These are phyloP conservation scores for Tetraodon nigroviridis DNA, from an alignment of 2,113 vertebrate species.

Conservation along the genomic window DNA sequence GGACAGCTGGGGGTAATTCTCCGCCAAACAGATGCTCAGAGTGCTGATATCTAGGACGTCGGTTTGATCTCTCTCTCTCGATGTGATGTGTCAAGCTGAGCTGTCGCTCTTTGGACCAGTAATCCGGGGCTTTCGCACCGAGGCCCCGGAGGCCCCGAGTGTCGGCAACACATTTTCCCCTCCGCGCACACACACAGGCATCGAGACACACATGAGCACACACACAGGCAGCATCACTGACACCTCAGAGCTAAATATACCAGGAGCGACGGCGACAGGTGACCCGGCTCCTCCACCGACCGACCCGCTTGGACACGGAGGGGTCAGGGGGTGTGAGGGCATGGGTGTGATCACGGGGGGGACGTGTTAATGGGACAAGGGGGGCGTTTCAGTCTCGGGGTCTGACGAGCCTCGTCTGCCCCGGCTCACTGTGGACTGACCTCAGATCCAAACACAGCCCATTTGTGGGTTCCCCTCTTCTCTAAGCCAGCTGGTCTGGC, in stretches of 20 bases:
- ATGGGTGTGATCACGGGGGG: constrained; percentile 11
- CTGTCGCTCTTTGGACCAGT: constrained; percentile 34
- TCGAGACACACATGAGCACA: constrained; percentile 23
- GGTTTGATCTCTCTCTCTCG: constrained; percentile 50
- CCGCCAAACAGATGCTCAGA: constrained; percentile 50
- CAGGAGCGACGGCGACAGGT: constrained; percentile 57
- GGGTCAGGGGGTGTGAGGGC: constrained; percentile 47
- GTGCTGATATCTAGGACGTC: constrained; percentile 41
- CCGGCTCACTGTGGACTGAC: constrained; percentile 27
- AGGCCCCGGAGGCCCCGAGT: constrained; percentile 47
- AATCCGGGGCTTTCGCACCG: constrained; percentile 50
- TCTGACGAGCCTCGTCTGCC: constrained; percentile 20
- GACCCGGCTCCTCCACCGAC: constrained; percentile 39
- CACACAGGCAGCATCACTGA: constrained; percentile 49
- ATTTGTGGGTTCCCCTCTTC: constrained; percentile 42
- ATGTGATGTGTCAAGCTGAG: constrained; percentile 58
- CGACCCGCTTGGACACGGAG: constrained; percentile 36
- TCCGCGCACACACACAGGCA: constrained; percentile 19
- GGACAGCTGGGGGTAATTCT: constrained; percentile 61
- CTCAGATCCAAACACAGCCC: constrained; percentile 55
- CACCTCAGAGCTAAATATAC: constrained; percentile 66
- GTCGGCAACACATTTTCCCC: constrained; percentile 59
- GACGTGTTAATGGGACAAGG: constrained; percentile 16
- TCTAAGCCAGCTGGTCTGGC: constrained; percentile 74
- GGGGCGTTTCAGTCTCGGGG: constrained; percentile 24